Base-by-base conservation (phyloP, 2,797 vertebrate species). In the Synanceia verrucosa region DNA sequence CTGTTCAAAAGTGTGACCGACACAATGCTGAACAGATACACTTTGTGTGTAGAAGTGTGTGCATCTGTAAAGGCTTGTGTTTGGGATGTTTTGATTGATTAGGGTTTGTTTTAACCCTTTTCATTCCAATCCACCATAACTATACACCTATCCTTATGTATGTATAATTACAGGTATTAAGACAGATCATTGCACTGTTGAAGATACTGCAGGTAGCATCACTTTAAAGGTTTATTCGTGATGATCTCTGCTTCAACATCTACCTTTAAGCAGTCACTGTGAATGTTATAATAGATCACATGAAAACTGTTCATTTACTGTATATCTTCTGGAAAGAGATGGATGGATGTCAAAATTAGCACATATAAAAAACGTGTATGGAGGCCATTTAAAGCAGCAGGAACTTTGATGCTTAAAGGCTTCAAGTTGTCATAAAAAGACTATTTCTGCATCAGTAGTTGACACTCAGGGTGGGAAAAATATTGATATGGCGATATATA, bases 1-100 rank as follows among this genome's bases (percentile, higher is more conserved):
- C 91, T 94, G 93, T 91, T 93, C 85, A 76, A 90, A 93, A 93
- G 92, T 93, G 92, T 93, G 92, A 88, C 92, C 84, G 64, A 71
- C 88, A 92, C 90, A 91, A 89, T 89, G 81, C 73, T 66, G 55
- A 77, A 79, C 76, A 83, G 77, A 90, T 64, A 87, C 65, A 86
- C 79, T 71, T 64, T 87, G 86, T 86, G 73, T 72, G 62, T 60
- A 9, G 47, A 69, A 69, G 77, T 79, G 76, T 86, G 86, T 74
- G 72, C 64, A 55, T 82, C 65, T 82, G 64, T 79, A 44, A 14
- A 57, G 74, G 74, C 71, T 63, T 58, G 60, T 18, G 43, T 69
- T 21, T 23, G 41, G 65, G 47, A 12, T 19, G 11, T 39, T 67
- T 48, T 66, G 43, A 73, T 51, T 21, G 53, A 65, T 58, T 64